Conservation (phyloP, 1,140 invertebrate genomes). For the Chrysomallon squamiferum region DNA sequence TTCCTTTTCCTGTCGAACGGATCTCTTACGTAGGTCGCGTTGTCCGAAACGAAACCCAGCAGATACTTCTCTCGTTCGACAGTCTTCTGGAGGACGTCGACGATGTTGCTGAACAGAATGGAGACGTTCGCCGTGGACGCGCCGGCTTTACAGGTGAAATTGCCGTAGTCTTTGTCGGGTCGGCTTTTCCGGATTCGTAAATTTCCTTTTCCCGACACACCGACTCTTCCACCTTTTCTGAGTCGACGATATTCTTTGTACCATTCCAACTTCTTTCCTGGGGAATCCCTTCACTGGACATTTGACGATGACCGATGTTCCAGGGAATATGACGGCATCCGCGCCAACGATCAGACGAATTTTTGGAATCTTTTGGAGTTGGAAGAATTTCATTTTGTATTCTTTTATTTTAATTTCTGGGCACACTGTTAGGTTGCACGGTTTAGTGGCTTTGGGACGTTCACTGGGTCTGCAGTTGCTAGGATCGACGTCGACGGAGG, state of each 20-base stretch:
- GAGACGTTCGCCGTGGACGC: conserved; percentile 20
- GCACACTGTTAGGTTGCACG: conserved; percentile 33
- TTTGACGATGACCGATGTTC: conserved; percentile 33
- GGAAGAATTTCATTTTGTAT: conserved; percentile 36
- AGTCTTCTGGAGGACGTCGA: conserved; percentile 35
- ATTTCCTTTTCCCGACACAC: conserved; percentile 26
- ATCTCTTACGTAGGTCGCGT: conserved; percentile 23
- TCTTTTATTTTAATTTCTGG: conserved; percentile 33
- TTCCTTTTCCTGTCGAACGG: conserved; percentile 31
- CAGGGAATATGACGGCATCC: conserved; percentile 37
- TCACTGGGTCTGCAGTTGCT: conserved; percentile 27
- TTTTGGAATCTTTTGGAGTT: conserved; percentile 37
- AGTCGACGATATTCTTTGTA: conserved; percentile 29
- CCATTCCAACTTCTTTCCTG: conserved; percentile 32
- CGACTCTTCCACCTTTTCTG: conserved; percentile 19
- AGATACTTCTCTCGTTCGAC: conserved; percentile 37
- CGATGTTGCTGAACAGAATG: conserved; percentile 31
- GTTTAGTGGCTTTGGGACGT: conserved; percentile 10
- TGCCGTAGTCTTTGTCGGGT: conserved; percentile 30
- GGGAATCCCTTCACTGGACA: conserved; percentile 39
- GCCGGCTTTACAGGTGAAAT: conserved; percentile 40
- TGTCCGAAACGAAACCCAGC: conserved; percentile 24
- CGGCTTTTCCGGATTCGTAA: conserved; percentile 33
- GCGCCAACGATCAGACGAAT: conserved; percentile 36
- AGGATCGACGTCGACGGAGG: conserved; percentile 23